phyloP scores from a whole-genome alignment of 2,888 invertebrate species.

The Octonoba sinensis region DNA sequence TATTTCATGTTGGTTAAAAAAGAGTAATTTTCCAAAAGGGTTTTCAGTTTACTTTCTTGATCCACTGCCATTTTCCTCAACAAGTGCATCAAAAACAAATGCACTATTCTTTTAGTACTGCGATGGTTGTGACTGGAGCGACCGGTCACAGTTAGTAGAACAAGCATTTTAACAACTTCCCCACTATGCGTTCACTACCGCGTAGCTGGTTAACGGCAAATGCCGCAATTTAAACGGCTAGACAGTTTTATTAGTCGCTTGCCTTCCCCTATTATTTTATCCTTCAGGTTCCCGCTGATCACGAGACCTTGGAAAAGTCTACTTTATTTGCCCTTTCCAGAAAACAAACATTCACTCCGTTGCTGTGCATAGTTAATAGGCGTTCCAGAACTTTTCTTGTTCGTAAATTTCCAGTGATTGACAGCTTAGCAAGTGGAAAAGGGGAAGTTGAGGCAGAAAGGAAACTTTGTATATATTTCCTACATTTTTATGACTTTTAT shows the following conservation, averaged over 20 bases:
- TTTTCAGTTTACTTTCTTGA: too few species aligned
- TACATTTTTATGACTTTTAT: neutral
- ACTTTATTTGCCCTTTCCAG: slow-evolving; percentile 42
- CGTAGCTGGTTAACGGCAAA: slow-evolving; percentile 37
- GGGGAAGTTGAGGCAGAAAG: neutral
- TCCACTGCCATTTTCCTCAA: too few species aligned
- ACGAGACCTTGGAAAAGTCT: slow-evolving; percentile 38
- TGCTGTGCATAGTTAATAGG: slow-evolving; percentile 44
- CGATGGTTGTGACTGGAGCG: neutral
- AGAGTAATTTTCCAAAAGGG: too few species aligned
- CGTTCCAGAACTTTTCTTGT: slow-evolving; percentile 22
- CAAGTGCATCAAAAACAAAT: too few species aligned
- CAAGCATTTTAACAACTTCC: slow-evolving; percentile 1
- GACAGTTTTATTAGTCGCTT: slow-evolving; percentile 45
- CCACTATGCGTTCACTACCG: slow-evolving; percentile 10
- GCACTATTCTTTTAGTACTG: too few species aligned
- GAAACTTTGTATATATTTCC: slow-evolving; percentile 34
- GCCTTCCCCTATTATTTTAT: neutral
- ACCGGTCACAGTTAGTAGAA: neutral
- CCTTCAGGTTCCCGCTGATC: slow-evolving; percentile 12
- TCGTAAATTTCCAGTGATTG: slow-evolving; percentile 52
- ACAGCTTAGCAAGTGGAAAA: slow-evolving; percentile 18
- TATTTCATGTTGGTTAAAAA: too few species aligned
- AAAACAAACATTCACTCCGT: slow-evolving; percentile 31
- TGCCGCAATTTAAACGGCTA: slow-evolving; percentile 42